phyloP scores from a whole-genome alignment of 2,888 invertebrate species.

The Elegia similella region DNA sequence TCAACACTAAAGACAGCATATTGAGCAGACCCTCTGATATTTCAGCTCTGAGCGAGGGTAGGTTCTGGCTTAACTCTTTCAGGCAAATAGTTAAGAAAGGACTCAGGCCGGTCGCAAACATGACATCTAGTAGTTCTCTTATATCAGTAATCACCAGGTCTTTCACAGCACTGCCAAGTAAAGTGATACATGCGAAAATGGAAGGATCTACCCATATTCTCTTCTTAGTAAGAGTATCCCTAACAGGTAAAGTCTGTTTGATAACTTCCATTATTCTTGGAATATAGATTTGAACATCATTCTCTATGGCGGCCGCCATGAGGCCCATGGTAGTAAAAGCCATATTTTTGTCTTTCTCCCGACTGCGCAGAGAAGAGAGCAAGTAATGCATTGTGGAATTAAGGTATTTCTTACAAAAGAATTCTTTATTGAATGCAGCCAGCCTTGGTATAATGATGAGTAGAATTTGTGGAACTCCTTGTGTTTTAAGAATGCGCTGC shows the following conservation, averaged over 20 bases:
- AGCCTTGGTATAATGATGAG: conserved; percentile 93
- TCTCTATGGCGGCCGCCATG: conserved; percentile 93
- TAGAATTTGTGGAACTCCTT: conserved; percentile 93
- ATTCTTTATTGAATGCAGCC: conserved; percentile 94
- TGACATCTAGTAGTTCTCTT: conserved; percentile 91
- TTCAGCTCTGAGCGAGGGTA: conserved; percentile 92
- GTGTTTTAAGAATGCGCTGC: conserved; percentile 87
- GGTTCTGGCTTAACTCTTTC: conserved; percentile 92
- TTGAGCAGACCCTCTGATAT: conserved; percentile 96
- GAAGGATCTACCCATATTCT: conserved; percentile 89
- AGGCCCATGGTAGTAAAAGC: conserved; percentile 96
- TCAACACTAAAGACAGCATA: conserved; percentile 94
- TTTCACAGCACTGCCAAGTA: conserved; percentile 93
- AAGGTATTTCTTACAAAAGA: conserved; percentile 89
- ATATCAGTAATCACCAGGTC: conserved; percentile 89
- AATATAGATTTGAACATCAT: conserved; percentile 89
- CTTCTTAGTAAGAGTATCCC: conserved; percentile 89
- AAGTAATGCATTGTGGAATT: conserved; percentile 89
- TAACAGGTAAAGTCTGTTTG: conserved; percentile 87
- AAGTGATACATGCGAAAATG: conserved; percentile 95
- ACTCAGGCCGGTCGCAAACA: conserved; percentile 95
- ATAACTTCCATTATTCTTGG: conserved; percentile 93
- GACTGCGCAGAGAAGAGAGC: conserved; percentile 87
- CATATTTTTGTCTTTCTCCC: conserved; percentile 92
- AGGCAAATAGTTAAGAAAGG: conserved; percentile 95